phyloP scores from a whole-genome alignment of 1,140 invertebrate genomes.

The Tetramorium alpestre region DNA sequence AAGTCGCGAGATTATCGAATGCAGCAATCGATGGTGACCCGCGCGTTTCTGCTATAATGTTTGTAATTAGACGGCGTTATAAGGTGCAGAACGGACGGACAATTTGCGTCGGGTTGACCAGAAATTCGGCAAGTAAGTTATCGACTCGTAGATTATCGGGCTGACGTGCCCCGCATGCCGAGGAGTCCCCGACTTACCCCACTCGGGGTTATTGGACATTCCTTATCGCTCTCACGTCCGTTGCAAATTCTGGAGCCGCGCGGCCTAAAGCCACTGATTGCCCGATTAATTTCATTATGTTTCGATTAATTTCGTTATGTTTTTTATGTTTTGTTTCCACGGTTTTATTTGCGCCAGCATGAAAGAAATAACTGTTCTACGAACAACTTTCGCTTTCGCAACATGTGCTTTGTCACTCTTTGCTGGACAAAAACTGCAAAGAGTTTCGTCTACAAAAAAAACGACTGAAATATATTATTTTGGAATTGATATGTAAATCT shows the following conservation, averaged over 20 bases:
- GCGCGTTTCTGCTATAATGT: conserved; percentile 32
- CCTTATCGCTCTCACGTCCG: conserved; percentile 73
- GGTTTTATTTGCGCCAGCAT: background rate
- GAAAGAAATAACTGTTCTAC: background rate
- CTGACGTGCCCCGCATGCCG: conserved; percentile 73
- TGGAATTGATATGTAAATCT: background rate
- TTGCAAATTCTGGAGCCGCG: conserved; percentile 68
- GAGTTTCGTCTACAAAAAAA: background rate
- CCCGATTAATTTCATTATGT: conserved; percentile 51
- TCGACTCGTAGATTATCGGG: conserved; percentile 79
- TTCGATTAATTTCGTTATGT: conserved; percentile 50
- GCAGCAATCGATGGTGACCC: background rate
- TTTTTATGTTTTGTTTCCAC: background rate
- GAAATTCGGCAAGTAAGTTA: conserved; percentile 80
- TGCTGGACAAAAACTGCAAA: background rate
- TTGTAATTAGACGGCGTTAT: conserved; percentile 66
- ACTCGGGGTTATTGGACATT: conserved; percentile 66
- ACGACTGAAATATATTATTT: background rate
- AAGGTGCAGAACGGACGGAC: conserved; percentile 26
- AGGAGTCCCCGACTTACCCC: conserved; percentile 54
- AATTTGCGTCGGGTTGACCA: conserved; percentile 62
- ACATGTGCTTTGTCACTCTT: background rate
- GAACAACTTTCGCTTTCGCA: background rate
- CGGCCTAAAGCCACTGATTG: conserved; percentile 53
- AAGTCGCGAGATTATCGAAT: conserved; percentile 35